These are phyloP conservation scores for Thalassarche chlororhynchos DNA, from an alignment of 2,113 vertebrate genomes.

Conservation along the genomic window DNA sequence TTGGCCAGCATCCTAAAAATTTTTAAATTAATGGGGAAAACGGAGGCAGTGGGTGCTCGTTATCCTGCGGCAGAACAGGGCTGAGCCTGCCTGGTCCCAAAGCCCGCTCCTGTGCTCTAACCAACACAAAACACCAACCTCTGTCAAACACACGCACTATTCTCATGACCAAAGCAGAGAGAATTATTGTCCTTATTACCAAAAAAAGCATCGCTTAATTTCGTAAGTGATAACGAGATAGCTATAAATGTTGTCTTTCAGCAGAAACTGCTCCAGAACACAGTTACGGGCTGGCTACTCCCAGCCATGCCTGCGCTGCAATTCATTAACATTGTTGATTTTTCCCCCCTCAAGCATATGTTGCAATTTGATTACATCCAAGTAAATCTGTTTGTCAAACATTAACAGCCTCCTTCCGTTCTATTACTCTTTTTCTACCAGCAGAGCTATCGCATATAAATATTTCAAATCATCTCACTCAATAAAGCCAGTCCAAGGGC, in stretches of 20 bases:
- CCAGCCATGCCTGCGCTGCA: background rate
- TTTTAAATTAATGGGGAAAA: background rate
- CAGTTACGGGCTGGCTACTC: background rate
- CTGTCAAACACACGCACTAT: rapidly evolving
- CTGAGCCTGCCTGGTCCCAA: background rate
- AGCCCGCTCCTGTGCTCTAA: background rate
- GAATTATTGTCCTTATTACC: background rate
- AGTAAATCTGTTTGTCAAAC: slow-evolving; percentile 2
- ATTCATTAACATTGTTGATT: background rate
- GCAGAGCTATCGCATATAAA: background rate
- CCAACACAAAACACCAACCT: rapidly evolving
- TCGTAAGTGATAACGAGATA: rapidly evolving
- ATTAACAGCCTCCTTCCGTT: background rate
- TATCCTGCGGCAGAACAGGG: background rate
- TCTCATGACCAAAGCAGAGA: background rate
- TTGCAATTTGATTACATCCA: background rate
- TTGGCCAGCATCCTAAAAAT: background rate
- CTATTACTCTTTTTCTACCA: background rate
- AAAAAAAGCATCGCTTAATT: background rate
- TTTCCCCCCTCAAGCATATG: background rate
- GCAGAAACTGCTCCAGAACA: background rate
- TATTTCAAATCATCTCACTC: background rate
- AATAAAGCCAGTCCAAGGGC: slow-evolving; percentile 6
- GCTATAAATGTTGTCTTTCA: background rate
- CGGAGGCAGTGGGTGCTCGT: rapidly evolving